Evolutionary conservation across 1,140 invertebrate genomes (phyloP).

Genomic region (Triops longicaudatus): DNA sequence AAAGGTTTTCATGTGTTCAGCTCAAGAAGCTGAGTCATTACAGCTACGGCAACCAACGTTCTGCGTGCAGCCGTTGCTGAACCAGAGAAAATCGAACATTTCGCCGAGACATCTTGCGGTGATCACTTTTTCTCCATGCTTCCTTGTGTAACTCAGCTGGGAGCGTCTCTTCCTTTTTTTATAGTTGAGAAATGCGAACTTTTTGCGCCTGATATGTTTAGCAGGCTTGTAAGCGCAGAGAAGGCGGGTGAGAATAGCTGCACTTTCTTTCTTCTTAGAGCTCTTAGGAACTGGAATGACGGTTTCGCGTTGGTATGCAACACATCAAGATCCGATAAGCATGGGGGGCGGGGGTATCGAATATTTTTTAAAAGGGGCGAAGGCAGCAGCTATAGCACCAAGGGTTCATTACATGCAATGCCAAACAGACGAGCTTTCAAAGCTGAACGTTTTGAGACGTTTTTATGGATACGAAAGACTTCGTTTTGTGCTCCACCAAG

Average conservation of each 20-base stretch:
- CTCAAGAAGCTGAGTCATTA: slow-evolving; percentile 15
- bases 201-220: neutral
- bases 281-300: neutral
- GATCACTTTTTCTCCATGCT: neutral
- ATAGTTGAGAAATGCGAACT: neutral
- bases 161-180: neutral
- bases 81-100: neutral
- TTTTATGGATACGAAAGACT: neutral
- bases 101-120: neutral
- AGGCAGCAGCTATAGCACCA: neutral
- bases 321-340: neutral
- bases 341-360: neutral
- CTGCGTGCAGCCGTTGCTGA: slow-evolving; percentile 1
- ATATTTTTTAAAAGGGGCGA: neutral
- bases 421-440: neutral
- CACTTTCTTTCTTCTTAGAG: neutral
- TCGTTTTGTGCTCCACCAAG: neutral
- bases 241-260: neutral
- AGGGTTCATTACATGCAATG: neutral
- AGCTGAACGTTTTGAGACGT: neutral
- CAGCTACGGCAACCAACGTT: neutral
- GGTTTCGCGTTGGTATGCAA: neutral
- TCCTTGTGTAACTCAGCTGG: neutral
- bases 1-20: neutral
- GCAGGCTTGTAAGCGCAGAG: neutral